Evolutionary conservation across 2,797 vertebrate species (phyloP).

Genomic region (Hybognathus amarus): DNA sequence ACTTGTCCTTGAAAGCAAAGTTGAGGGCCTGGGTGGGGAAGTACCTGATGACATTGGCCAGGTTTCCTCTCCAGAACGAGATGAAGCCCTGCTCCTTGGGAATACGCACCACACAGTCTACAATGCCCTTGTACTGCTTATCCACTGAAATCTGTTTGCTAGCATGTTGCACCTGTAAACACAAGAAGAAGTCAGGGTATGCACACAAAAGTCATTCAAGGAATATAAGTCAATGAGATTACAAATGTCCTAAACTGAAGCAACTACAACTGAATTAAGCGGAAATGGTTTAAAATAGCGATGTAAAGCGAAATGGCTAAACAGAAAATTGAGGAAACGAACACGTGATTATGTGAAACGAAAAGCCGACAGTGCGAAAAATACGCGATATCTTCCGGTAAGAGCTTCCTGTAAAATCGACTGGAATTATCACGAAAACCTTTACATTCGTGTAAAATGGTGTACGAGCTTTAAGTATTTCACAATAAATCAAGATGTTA

Average conservation of each 20-base stretch:
- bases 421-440: background rate
- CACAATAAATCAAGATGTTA: background rate
- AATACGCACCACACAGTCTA: slow-evolving; percentile 89
- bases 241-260: background rate
- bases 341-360: background rate
- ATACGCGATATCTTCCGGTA: slow-evolving; percentile 14
- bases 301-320: too few species aligned
- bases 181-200: background rate
- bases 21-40: slow-evolving; percentile 95
- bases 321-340: background rate
- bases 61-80: slow-evolving; percentile 91
- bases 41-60: slow-evolving; percentile 93
- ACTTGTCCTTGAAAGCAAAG: slow-evolving; percentile 96
- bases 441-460: background rate
- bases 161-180: slow-evolving; percentile 82
- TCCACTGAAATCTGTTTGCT: slow-evolving; percentile 90
- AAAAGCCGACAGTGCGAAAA: background rate
- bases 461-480: rapidly evolving
- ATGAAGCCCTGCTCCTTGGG: slow-evolving; percentile 90
- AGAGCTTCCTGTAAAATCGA: background rate
- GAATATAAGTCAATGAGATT: background rate
- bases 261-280: background rate
- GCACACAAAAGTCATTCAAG: background rate
- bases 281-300: background rate
- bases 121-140: slow-evolving; percentile 90